A percentile compares a stretch with the other conserved stretches of the same genome.
These are phyloP conservation scores for Triplophysa tibetana DNA, from an alignment of 2,113 vertebrate species.

Conservation along the genomic window DNA sequence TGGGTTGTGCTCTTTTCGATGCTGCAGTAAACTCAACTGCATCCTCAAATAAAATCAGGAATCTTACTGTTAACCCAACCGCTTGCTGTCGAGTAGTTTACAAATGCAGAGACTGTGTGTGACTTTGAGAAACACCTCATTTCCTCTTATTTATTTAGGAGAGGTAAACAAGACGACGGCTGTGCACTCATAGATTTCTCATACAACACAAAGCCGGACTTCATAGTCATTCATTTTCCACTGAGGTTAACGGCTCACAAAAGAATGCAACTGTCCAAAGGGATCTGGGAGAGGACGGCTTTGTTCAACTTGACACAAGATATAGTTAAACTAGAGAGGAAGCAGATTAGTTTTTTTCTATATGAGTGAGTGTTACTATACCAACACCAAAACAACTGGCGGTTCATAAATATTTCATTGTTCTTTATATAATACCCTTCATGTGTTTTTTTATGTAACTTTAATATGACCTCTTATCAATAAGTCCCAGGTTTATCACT, in stretches of 20 bases:
- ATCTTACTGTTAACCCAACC: not conserved
- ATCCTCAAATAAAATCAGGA: not conserved
- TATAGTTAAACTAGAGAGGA: not conserved
- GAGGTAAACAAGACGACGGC: not conserved
- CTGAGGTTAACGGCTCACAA: not conserved
- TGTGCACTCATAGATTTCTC: not conserved
- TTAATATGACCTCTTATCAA: constrained; percentile 9
- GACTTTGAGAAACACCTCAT: constrained; percentile 14
- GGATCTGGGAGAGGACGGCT: not conserved
- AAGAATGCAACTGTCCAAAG: not conserved
- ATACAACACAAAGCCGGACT: not conserved
- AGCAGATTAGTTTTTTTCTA: constrained; percentile 12
- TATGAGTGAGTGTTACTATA: constrained; percentile 2
- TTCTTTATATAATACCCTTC: constrained; percentile 41
- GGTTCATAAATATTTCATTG: constrained; percentile 48
- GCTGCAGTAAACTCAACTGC: constrained; percentile 25
- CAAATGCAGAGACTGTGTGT: not conserved
- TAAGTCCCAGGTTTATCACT: not conserved
- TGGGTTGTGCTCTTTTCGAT: constrained; percentile 9
- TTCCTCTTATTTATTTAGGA: constrained; percentile 43
- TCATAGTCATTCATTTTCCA: constrained; percentile 1
- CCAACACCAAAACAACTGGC: constrained; percentile 22
- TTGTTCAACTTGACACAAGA: not conserved
- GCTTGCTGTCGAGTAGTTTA: not conserved
- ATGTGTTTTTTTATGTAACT: constrained; percentile 41